Base-by-base conservation (phyloP, 2,888 invertebrate species). In the Pollenia angustigena region DNA sequence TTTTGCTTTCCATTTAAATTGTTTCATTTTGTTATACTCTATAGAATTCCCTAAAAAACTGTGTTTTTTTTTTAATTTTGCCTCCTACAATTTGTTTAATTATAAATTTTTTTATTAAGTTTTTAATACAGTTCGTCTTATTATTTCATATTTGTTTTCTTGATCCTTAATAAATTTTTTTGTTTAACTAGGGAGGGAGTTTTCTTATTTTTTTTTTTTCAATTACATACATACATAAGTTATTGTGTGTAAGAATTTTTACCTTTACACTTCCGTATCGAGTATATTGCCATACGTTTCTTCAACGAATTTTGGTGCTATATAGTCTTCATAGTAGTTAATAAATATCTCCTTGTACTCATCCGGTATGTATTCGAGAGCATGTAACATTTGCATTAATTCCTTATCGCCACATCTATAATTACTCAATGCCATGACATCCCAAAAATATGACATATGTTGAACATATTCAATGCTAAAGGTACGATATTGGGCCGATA, bases 321-420 rank as follows among this genome's bases (percentile, higher is more conserved):
- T 90, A 83, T 89, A 90, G 81, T 90, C 90, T 76, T 90, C 90
- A 66, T 90, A 90, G 83, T 90, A 90, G 81, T 90, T 90, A 56
- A 90, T 90, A 88, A 90, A 90, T 56, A 90, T 89, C 87, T 90
- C 90, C 87, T 90, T 90, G 81, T 88, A 90, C 83, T 90, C 90
- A 74, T 90, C 90, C 64, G 90, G 89, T 56, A 90, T 90, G 58
- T 88, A 90, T 88, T 90, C 90, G 75, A 90, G 90, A 40, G 90
- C 90, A 58, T 90, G 89, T 42, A 90, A 85, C 90, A 90, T 90
- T 85, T 90, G 90, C 90, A 90, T 90, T 46, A 90, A 85, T 88
- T 90, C 90, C 81, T 90, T 88, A 81, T 90, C 90, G 75, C 89
- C 90, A 78, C 90, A 90, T 58, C 90, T 90, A 82, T 90, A 90